These are phyloP conservation scores for Piprites chloris DNA, from an alignment of 2,113 vertebrate genomes.

Conservation along the genomic window DNA sequence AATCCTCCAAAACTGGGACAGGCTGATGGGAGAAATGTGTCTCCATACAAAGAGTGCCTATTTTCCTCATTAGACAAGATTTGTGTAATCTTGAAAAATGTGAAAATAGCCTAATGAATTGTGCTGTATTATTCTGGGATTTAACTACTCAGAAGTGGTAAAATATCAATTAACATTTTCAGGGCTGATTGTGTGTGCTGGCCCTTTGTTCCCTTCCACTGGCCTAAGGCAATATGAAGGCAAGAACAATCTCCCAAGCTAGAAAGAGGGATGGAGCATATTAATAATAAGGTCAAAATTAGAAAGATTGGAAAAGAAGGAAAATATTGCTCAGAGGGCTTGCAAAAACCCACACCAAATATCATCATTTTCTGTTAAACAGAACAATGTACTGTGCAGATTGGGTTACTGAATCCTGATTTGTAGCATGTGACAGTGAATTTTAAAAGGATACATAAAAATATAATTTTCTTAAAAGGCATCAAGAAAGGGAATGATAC, in stretches of 20 bases:
- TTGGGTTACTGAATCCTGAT: not conserved
- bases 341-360: not conserved
- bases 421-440: not conserved
- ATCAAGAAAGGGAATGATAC: not conserved
- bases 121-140: not conserved
- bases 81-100: constrained; percentile 1
- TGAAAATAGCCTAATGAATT: constrained; percentile 15
- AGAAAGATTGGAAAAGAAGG: not conserved
- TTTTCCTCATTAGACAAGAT: not conserved
- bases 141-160: constrained; percentile 15
- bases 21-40: not conserved
- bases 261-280: not conserved
- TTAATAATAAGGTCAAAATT: constrained; percentile 56
- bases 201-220: not conserved
- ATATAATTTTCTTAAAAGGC: not conserved
- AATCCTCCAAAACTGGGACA: not conserved
- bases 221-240: constrained; percentile 26
- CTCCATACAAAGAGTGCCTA: not conserved
- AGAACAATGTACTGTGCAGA: not conserved
- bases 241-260: constrained; percentile 49
- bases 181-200: not conserved
- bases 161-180: constrained; percentile 51
- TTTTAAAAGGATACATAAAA: not conserved
- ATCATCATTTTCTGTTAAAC: not conserved
- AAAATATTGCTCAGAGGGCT: not conserved